phyloP scores from a whole-genome alignment of 2,113 vertebrate species.

The Dasyurus viverrinus region DNA sequence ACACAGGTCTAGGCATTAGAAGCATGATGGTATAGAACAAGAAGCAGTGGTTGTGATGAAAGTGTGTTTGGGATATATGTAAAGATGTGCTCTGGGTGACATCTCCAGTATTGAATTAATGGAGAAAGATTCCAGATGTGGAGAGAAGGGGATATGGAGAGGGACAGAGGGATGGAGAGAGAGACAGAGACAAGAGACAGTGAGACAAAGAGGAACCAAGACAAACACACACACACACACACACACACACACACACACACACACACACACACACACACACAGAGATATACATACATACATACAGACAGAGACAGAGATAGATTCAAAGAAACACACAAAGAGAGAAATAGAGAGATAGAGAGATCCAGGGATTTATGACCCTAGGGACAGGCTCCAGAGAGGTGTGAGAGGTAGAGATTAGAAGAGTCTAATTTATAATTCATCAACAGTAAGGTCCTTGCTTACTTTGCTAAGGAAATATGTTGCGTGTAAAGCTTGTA shows the following conservation, averaged over 20 bases:
- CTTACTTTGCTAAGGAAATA: neutral
- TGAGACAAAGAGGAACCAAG: no score
- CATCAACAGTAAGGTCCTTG: neutral
- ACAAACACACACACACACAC: neutral
- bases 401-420: neutral
- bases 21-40: neutral
- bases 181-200: no score
- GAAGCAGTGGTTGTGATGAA: neutral
- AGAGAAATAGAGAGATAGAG: neutral
- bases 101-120: neutral
- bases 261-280: neutral
- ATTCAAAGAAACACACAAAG: no score
- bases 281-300: neutral
- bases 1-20: neutral
- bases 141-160: neutral
- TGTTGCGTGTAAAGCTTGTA: no score
- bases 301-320: no score
- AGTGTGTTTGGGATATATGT: neutral
- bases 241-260: neutral
- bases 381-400: neutral
- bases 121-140: neutral
- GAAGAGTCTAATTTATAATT: neutral
- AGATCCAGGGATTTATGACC: neutral
- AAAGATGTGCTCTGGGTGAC: neutral
- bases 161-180: no score